These are phyloP conservation scores for Leucophenga maculata DNA, from an alignment of 2,888 invertebrate genomes.

Conservation along the genomic window DNA sequence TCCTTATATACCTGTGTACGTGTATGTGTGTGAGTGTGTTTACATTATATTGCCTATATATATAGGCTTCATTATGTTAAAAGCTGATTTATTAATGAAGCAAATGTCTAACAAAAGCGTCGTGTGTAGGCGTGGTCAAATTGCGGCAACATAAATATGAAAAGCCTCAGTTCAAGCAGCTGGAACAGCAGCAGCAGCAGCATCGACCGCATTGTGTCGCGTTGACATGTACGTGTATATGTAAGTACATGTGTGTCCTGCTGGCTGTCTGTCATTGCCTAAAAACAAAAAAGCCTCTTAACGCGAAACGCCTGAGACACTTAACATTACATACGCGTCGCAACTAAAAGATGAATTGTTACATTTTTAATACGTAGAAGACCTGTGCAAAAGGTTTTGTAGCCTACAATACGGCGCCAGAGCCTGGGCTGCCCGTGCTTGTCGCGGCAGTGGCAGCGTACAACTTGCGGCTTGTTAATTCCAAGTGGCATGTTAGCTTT, in stretches of 20 bases:
- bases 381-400: conserved; percentile 42
- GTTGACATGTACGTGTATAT: neutral
- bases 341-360: conserved; percentile 66
- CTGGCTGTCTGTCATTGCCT: neutral
- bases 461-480: conserved; percentile 63
- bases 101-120: neutral
- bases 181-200: too few relatives aligned
- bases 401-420: too few relatives aligned
- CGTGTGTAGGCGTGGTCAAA: too few relatives aligned
- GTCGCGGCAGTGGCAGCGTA: neutral
- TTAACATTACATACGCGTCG: conserved; percentile 54
- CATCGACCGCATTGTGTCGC: too few relatives aligned
- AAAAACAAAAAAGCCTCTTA: conserved; percentile 13
- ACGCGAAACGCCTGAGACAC: conserved; percentile 14
- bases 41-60: too few relatives aligned
- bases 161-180: too few relatives aligned
- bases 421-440: neutral
- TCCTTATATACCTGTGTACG: too few relatives aligned
- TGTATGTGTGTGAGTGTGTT: neutral
- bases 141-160: too few relatives aligned
- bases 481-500: conserved; percentile 68
- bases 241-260: neutral
- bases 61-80: conserved; percentile 12
- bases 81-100: conserved; percentile 14
- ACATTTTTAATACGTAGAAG: conserved; percentile 64